phyloP scores from a whole-genome alignment of 2,888 invertebrate species.

The Cistogaster globosa region DNA sequence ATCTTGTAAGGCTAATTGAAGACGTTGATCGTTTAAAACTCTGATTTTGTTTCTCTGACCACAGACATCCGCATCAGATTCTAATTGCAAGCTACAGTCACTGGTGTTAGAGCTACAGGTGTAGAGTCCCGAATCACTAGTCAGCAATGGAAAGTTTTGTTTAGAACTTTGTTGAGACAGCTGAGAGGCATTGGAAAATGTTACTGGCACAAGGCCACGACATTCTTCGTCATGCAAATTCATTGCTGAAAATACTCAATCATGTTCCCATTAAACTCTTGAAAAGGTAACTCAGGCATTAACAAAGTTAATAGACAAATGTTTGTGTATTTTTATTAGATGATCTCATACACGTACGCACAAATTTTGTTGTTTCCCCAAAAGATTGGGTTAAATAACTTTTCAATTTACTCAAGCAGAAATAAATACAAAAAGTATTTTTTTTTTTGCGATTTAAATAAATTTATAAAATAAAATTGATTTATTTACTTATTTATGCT shows the following conservation, averaged over 20 bases:
- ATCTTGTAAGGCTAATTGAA: slow-evolving; percentile 77
- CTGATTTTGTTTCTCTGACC: slow-evolving; percentile 6
- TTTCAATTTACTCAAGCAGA: too few relatives aligned
- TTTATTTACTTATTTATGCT: slow-evolving; percentile 25
- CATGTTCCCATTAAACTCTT: not conserved
- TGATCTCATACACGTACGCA: too few relatives aligned
- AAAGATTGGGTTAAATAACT: too few relatives aligned
- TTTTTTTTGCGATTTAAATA: not conserved
- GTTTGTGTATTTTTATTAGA: too few relatives aligned
- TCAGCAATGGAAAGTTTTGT: slow-evolving; percentile 43
- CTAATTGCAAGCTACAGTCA: slow-evolving; percentile 52
- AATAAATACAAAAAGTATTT: too few relatives aligned
- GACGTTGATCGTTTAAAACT: slow-evolving; percentile 71
- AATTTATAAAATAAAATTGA: not conserved
- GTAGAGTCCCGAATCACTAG: slow-evolving; percentile 70
- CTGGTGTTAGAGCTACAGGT: slow-evolving; percentile 69
- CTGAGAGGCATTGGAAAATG: slow-evolving; percentile 50
- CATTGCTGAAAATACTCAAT: not conserved
- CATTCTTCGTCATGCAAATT: slow-evolving; percentile 5
- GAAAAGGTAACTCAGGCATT: not conserved
- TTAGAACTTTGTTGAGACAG: slow-evolving; percentile 54
- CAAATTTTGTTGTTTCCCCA: too few relatives aligned
- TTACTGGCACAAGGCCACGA: slow-evolving; percentile 11
- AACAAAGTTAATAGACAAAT: not conserved
- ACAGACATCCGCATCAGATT: slow-evolving; percentile 57